Conservation (phyloP, 2,888 invertebrate species). For the Campaea margaritaria region DNA sequence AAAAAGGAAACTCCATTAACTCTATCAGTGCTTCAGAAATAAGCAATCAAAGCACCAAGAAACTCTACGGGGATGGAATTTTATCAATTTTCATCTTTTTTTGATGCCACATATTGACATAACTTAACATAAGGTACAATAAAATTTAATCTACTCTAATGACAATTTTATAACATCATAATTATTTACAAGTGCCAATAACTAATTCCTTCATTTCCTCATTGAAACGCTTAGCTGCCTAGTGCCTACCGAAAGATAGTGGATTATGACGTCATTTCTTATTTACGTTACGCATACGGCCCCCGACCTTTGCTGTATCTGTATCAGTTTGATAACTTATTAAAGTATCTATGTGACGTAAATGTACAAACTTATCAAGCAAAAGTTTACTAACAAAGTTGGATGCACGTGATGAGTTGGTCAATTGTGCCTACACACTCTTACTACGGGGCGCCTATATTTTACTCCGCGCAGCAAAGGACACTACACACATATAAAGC, state of each 20-base stretch:
- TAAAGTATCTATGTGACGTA: slow-evolving; percentile 23
- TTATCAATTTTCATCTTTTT: too few relatives aligned
- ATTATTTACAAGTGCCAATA: too few relatives aligned
- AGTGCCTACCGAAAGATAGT: slow-evolving; percentile 5
- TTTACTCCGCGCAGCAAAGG: neutral
- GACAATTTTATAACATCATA: too few relatives aligned
- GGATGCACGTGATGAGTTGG: slow-evolving; percentile 3
- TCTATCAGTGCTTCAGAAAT: too few relatives aligned
- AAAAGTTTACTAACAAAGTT: slow-evolving; percentile 7
- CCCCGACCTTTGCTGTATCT: slow-evolving; percentile 36
- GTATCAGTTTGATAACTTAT: slow-evolving; percentile 24
- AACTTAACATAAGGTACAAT: too few relatives aligned
- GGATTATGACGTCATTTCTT: slow-evolving; percentile 36
- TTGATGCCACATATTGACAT: too few relatives aligned
- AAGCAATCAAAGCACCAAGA: too few relatives aligned
- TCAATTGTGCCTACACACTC: neutral
- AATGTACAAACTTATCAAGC: slow-evolving; percentile 5
- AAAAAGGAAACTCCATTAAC: too few relatives aligned
- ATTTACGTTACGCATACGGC: slow-evolving; percentile 35
- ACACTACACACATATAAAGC: slow-evolving; percentile 14
- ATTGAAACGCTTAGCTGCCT: neutral
- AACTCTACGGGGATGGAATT: too few relatives aligned
- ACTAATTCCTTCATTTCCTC: too few relatives aligned
- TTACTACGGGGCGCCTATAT: neutral
- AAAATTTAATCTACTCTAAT: too few relatives aligned